Conservation (phyloP, 2,797 vertebrate genomes). For the Enteromius argenteus region DNA sequence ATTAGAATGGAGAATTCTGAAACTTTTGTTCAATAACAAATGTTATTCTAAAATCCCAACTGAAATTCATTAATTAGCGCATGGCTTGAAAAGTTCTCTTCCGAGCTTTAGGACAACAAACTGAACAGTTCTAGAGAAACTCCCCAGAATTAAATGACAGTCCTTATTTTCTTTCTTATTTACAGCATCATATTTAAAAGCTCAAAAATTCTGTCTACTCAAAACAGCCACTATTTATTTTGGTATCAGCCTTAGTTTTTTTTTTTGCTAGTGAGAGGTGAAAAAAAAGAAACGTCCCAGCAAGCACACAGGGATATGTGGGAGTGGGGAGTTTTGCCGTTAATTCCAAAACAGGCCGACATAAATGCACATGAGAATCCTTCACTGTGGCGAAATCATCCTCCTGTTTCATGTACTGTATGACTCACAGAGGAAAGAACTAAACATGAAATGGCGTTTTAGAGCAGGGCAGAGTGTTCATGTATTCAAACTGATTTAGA, state of each 20-base stretch:
- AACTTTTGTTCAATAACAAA: background rate
- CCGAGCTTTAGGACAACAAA: background rate
- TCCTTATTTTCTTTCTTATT: slow-evolving; percentile 74
- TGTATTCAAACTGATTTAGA: background rate
- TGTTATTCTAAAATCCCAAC: background rate
- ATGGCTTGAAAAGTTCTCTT: background rate
- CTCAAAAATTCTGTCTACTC: slow-evolving; percentile 74
- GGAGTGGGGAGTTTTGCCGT: slow-evolving; percentile 85
- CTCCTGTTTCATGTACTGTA: slow-evolving; percentile 21
- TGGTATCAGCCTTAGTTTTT: slow-evolving; percentile 67
- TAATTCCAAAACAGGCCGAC: slow-evolving; percentile 30
- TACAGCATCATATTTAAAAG: slow-evolving; percentile 62
- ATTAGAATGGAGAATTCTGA: background rate
- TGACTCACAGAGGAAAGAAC: slow-evolving; percentile 26
- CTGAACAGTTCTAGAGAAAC: slow-evolving; percentile 65
- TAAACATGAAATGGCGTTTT: slow-evolving; percentile 49
- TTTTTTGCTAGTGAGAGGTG: slow-evolving; percentile 78
- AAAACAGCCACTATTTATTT: slow-evolving; percentile 79
- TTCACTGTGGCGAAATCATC: slow-evolving; percentile 41
- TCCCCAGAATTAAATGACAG: slow-evolving; percentile 74
- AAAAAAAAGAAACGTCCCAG: slow-evolving; percentile 79
- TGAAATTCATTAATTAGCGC: background rate
- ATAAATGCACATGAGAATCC: slow-evolving; percentile 35
- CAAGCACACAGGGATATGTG: slow-evolving; percentile 80
- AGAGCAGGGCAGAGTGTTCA: background rate